Evolutionary conservation across 2,797 vertebrate species (phyloP), one percentile per base, ranked within the genome.

Genomic region (Coccyzus lansbergi): DNA sequence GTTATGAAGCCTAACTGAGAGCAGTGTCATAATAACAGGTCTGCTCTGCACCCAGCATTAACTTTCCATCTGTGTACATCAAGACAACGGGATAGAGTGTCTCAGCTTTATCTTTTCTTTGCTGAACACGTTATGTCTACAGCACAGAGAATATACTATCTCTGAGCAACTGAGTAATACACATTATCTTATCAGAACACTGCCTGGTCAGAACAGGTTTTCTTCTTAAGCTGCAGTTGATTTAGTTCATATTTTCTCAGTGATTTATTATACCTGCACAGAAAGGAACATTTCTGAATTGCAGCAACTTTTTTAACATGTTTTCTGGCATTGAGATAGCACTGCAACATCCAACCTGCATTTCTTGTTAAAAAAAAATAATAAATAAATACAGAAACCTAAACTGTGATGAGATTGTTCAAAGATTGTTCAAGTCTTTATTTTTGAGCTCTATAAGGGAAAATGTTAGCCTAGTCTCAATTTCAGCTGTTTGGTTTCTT

Each of bases 261-360:
- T 49, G 34, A 76, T 70, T 59, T 48, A 55, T 72, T 48, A n/a
- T 2, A 56, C 12, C 90, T 49, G 51, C 63, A 72, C 55, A 83
- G 56, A 59, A 86, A 68, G 33, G 29, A 67, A 64, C 29, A 60
- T 33, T 56, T 67, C 20, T 38, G n/a, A 24, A 91, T 33, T 90
- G 70, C 52, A 67, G n/a, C 48, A 97, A 98, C 95, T 98, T 97
- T 96, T 96, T 79, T 26, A 71, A 80, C 19, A 71, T 1, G 4
- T 88, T 68, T 71, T 34, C 51, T 38, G 33, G 46, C 28, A 20
- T 17, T 63, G 63, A 78, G 15, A 21, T 62, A 59, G 59, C 31
- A 48, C 64, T 76, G 48, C 31, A 86, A 46, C 31, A 44, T 36
- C 86, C 72, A 31, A 83, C 62, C 52, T 86, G 51, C 29, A 18